Conservation (phyloP, 2,797 vertebrate species). For the Centroberyx gerrardi region DNA sequence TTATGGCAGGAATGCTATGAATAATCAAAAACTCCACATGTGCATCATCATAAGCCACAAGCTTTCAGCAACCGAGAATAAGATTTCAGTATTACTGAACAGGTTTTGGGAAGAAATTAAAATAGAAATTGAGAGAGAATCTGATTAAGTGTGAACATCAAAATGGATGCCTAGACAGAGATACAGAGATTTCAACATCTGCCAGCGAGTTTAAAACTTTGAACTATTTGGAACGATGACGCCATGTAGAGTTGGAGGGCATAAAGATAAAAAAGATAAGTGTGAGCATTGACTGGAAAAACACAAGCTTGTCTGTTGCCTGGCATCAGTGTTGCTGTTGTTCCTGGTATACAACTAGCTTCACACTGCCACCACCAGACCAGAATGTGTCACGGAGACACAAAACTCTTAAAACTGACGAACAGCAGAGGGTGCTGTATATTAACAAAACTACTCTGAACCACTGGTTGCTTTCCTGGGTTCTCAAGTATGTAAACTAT, state of each 20-base stretch:
- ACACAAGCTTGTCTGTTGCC: background rate
- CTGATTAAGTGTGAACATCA: background rate
- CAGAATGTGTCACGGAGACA: background rate
- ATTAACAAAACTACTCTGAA: constrained; percentile 37
- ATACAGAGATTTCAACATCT: constrained; percentile 2
- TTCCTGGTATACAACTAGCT: background rate
- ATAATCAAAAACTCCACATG: background rate
- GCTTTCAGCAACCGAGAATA: constrained; percentile 2
- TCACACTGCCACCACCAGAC: constrained; percentile 53
- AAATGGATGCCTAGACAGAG: background rate
- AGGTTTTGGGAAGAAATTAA: background rate
- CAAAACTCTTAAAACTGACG: background rate
- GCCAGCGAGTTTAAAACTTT: background rate
- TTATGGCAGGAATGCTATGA: background rate
- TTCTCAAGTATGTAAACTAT: background rate
- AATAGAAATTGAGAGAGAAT: background rate
- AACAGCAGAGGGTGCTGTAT: constrained; percentile 76
- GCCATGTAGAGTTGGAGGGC: background rate
- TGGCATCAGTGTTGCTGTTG: background rate
- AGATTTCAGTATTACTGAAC: background rate
- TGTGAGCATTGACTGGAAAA: background rate
- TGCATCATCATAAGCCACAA: background rate
- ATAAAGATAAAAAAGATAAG: background rate
- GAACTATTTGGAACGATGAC: background rate
- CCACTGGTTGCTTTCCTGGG: constrained; percentile 3